phyloP scores from a whole-genome alignment of 2,888 invertebrate species.

The Elysia crispata region DNA sequence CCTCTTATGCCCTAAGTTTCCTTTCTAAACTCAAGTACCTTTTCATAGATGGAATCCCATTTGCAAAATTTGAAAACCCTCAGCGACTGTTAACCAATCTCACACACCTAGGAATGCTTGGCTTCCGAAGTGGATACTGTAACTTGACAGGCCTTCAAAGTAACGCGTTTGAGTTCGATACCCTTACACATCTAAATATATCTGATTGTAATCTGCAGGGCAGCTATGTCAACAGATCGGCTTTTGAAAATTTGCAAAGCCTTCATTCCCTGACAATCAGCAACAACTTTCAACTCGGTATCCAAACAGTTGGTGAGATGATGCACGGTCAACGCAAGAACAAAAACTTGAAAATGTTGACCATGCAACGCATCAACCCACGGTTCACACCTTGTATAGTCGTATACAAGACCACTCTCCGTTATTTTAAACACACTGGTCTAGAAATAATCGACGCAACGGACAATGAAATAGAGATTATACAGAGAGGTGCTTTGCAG shows the following conservation, averaged over 20 bases:
- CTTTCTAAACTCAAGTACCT: slow-evolving; percentile 22
- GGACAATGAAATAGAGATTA: slow-evolving; percentile 49
- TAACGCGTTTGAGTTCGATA: slow-evolving; percentile 24
- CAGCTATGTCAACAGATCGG: background rate
- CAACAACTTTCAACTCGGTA: slow-evolving; percentile 40
- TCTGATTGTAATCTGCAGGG: slow-evolving; percentile 40
- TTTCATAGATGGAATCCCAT: slow-evolving; percentile 38
- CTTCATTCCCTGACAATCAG: slow-evolving; percentile 34
- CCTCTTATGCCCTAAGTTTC: slow-evolving; percentile 38
- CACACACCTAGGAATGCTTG: slow-evolving; percentile 29
- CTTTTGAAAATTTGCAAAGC: slow-evolving; percentile 11
- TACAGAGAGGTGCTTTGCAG: slow-evolving; percentile 43
- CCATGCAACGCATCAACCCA: slow-evolving; percentile 15
- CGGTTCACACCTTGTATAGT: slow-evolving; percentile 38
- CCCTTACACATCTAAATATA: slow-evolving; percentile 29
- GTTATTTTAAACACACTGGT: slow-evolving; percentile 27
- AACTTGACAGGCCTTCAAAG: slow-evolving; percentile 4
- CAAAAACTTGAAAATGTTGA: slow-evolving; percentile 17
- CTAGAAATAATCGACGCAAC: slow-evolving; percentile 44
- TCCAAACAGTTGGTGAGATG: slow-evolving; percentile 25
- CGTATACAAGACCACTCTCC: slow-evolving; percentile 17
- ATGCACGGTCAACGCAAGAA: slow-evolving; percentile 43
- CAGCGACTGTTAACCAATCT: slow-evolving; percentile 6
- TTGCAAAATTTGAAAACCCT: background rate
- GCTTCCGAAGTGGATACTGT: slow-evolving; percentile 23